phyloP scores from a whole-genome alignment of 2,113 vertebrate genomes.

The Dipodomys stephensi region DNA sequence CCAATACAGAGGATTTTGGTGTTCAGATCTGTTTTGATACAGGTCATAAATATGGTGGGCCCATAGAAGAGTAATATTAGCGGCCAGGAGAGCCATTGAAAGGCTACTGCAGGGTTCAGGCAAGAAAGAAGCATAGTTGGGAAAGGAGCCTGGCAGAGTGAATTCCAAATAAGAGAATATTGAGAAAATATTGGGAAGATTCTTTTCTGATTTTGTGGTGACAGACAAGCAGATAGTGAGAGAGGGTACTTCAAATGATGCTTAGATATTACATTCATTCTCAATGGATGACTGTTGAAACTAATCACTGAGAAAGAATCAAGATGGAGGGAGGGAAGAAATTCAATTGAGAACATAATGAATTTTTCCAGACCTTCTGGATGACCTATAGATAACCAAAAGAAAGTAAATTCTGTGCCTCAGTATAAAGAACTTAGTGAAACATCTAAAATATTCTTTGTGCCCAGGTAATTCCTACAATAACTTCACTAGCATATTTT shows the following conservation, averaged over 20 bases:
- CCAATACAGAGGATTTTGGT: not conserved
- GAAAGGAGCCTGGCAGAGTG: not conserved
- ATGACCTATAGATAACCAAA: not conserved
- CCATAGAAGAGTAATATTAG: not conserved
- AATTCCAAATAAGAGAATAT: not conserved
- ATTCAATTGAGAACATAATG: not conserved
- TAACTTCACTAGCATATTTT: conserved; percentile 29
- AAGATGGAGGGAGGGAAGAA: not conserved
- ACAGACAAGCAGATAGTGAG: not conserved
- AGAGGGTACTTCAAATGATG: not conserved
- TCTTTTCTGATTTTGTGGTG: not conserved
- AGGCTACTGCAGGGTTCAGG: not conserved
- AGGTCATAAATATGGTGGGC: not conserved
- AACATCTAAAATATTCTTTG: not conserved
- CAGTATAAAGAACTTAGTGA: not conserved
- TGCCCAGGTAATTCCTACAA: not conserved
- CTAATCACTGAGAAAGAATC: not conserved
- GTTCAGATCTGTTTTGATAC: not conserved
- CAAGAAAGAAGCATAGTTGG: not conserved
- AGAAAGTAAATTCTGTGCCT: not conserved
- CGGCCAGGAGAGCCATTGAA: not conserved
- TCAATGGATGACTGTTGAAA: not conserved
- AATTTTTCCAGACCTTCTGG: too few relatives aligned
- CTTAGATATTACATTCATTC: not conserved
- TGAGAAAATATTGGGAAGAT: not conserved